Conservation (phyloP, 2,888 invertebrate species). For the Parnassius apollo region DNA sequence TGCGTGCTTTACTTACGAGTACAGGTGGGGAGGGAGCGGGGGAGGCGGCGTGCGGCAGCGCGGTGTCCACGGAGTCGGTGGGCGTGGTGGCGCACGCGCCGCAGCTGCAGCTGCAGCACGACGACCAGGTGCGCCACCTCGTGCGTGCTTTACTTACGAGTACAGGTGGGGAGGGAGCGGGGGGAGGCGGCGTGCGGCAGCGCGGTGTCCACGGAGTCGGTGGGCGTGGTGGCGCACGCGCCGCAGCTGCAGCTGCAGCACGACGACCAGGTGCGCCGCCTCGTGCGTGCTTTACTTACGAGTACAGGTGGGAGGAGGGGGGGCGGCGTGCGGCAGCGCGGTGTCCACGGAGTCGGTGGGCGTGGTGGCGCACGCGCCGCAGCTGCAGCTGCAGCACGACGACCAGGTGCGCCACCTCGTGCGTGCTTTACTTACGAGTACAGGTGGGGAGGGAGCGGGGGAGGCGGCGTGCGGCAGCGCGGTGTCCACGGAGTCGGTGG, state of each 20-base stretch:
- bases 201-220: slow-evolving; percentile 59
- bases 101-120: slow-evolving; percentile 43
- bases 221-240: slow-evolving; percentile 61
- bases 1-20: too few relatives aligned
- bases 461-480: slow-evolving; percentile 38
- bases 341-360: slow-evolving; percentile 64
- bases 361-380: slow-evolving; percentile 55
- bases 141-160: too few relatives aligned
- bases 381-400: slow-evolving; percentile 43
- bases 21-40: slow-evolving; percentile 19
- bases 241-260: slow-evolving; percentile 43
- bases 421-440: too few relatives aligned
- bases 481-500: slow-evolving; percentile 61
- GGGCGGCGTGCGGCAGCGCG: slow-evolving; percentile 38
- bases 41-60: slow-evolving; percentile 37
- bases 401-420: slow-evolving; percentile 29
- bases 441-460: slow-evolving; percentile 18
- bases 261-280: slow-evolving; percentile 34
- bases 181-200: slow-evolving; percentile 33
- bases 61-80: slow-evolving; percentile 59
- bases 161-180: slow-evolving; percentile 18
- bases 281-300: too few relatives aligned
- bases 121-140: slow-evolving; percentile 31
- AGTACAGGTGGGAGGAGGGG: slow-evolving; percentile 23
- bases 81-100: slow-evolving; percentile 59